Evolutionary conservation across 2,113 vertebrate species (phyloP).

Genomic region (Aviceda subcristata): DNA sequence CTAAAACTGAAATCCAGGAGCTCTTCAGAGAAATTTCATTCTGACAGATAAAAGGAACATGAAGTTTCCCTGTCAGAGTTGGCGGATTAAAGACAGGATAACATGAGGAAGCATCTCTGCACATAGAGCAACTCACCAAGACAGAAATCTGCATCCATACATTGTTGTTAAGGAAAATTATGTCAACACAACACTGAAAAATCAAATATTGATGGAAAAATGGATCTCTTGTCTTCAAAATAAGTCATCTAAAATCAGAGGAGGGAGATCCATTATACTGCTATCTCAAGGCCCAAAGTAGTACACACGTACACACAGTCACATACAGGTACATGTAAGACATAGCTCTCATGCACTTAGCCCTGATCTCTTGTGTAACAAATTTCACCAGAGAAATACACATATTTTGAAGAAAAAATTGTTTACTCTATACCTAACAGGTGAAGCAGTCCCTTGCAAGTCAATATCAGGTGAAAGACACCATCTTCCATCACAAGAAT

Average conservation of each 20-base stretch:
- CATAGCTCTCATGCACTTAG: background rate
- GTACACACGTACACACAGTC: background rate
- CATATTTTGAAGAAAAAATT: background rate
- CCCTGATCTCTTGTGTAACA: background rate
- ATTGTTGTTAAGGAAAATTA: background rate
- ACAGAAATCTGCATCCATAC: background rate
- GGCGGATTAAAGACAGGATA: background rate
- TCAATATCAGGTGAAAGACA: background rate
- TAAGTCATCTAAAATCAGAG: background rate
- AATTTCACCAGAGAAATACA: background rate
- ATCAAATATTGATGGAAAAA: conserved; percentile 24
- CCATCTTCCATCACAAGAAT: background rate
- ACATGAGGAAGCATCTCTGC: background rate
- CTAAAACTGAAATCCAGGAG: conserved; percentile 37
- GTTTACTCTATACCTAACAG: background rate
- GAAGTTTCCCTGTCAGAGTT: background rate
- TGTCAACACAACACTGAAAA: background rate
- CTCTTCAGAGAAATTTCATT: conserved; percentile 8
- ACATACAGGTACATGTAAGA: background rate
- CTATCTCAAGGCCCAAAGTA: background rate
- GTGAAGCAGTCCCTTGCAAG: background rate
- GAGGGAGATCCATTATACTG: background rate
- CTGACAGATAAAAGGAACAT: conserved; percentile 23
- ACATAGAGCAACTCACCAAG: background rate
- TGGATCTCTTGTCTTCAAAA: background rate